Conservation (phyloP, 2,113 vertebrate species). For the Leptobrachium ailaonicum region DNA sequence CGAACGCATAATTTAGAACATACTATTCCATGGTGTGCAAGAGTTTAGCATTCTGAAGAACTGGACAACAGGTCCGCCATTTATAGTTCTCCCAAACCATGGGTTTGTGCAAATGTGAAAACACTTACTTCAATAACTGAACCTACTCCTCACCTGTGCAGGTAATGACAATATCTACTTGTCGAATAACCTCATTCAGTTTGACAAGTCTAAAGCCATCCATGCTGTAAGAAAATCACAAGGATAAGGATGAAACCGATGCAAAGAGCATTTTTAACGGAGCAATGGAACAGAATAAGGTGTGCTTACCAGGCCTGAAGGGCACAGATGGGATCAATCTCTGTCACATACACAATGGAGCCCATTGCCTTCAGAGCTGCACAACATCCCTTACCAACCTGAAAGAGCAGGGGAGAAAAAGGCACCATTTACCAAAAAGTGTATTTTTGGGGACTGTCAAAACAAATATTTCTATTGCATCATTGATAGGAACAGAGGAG, state of each 20-base stretch:
- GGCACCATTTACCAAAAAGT: not conserved
- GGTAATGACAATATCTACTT: slow-evolving; percentile 97
- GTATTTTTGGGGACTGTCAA: no score
- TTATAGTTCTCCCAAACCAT: no score
- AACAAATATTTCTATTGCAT: no score
- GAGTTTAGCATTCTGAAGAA: no score
- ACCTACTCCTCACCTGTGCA: slow-evolving; percentile 80
- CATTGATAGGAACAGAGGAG: no score
- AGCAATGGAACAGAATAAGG: no score
- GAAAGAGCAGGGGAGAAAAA: slow-evolving; percentile 3
- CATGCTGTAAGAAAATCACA: slow-evolving; percentile 75
- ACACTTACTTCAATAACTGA: no score
- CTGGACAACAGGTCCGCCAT: no score
- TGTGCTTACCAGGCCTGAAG: slow-evolving; percentile 90
- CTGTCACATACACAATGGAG: slow-evolving; percentile 95
- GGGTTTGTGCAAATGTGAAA: no score
- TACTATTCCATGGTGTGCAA: no score
- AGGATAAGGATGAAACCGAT: not conserved
- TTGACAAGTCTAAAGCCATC: slow-evolving; percentile 97
- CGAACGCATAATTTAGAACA: no score
- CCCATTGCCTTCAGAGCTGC: slow-evolving; percentile 97
- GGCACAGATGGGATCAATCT: slow-evolving; percentile 97
- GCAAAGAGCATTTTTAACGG: not conserved
- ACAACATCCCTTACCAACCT: slow-evolving; percentile 97
- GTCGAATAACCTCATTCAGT: slow-evolving; percentile 93